phyloP scores from a whole-genome alignment of 2,113 vertebrate species.

The Dermatemys mawii region DNA sequence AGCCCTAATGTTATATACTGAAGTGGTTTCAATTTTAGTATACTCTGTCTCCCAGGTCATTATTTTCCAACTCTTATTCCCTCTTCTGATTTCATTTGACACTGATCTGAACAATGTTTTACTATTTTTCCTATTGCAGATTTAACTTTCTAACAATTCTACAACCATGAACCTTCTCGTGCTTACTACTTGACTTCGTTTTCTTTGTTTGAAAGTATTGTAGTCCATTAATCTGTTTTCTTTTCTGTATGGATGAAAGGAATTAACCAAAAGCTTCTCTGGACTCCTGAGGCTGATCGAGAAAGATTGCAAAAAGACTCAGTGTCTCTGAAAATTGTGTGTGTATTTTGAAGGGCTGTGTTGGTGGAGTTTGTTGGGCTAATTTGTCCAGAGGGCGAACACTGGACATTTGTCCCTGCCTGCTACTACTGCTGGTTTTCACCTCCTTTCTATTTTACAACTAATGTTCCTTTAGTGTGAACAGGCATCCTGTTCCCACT shows the following conservation, averaged over 20 bases:
- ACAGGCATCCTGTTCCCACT: not conserved
- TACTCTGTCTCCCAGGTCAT: not conserved
- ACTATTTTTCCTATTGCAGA: not conserved
- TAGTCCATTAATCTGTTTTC: not conserved
- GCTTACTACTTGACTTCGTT: not conserved
- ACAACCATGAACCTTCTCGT: not conserved
- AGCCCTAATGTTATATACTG: not conserved
- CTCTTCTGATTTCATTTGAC: not conserved
- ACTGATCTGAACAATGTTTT: not conserved
- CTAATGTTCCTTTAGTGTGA: not conserved
- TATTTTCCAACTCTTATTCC: not conserved
- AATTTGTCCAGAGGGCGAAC: not conserved
- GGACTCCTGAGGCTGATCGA: not conserved
- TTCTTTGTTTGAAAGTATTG: conserved; percentile 5
- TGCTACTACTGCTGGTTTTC: not conserved
- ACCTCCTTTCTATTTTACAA: not conserved
- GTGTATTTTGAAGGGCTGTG: not conserved
- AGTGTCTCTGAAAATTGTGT: not conserved
- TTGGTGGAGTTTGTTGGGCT: not conserved
- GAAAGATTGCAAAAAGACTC: not conserved
- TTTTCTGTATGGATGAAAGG: not conserved
- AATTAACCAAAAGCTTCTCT: not conserved
- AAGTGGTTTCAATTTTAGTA: conserved; percentile 15
- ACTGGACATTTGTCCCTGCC: not conserved
- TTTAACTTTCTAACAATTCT: not conserved